Evolutionary conservation across 2,113 vertebrate genomes (phyloP).

Genomic region (Telmatochromis sp.): DNA sequence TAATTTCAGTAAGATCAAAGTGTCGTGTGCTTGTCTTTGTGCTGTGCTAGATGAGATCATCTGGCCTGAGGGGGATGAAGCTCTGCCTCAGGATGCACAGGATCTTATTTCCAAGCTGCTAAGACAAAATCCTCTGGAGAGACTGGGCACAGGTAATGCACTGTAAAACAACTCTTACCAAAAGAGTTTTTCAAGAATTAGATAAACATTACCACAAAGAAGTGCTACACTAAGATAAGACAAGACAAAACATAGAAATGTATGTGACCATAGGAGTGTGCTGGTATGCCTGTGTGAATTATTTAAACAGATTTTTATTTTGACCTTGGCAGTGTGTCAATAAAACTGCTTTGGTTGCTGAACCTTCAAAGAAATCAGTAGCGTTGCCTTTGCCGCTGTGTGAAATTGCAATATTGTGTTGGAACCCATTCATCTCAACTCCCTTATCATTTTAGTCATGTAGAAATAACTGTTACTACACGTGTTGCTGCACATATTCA

Average conservation of each 20-base stretch:
- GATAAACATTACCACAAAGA: not conserved
- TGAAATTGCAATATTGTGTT: not conserved
- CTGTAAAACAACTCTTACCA: not conserved
- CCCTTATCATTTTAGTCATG: not conserved
- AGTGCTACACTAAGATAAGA: not conserved
- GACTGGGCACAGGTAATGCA: constrained; percentile 86
- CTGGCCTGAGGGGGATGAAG: constrained; percentile 95
- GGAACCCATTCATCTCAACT: not conserved
- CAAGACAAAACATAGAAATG: not conserved
- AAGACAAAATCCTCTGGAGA: constrained; percentile 88
- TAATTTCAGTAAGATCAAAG: not conserved
- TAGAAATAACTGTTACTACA: not conserved
- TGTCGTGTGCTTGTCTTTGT: not conserved
- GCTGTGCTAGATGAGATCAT: constrained; percentile 84
- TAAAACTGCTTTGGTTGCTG: not conserved
- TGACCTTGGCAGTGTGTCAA: not conserved
- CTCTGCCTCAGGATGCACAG: constrained; percentile 86
- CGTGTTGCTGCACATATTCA: not conserved
- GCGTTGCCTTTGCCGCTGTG: not conserved
- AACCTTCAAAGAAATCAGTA: not conserved
- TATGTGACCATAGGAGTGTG: not conserved
- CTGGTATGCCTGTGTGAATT: not conserved
- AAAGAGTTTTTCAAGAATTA: not conserved
- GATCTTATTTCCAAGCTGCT: constrained; percentile 92
- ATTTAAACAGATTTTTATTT: not conserved